These are phyloP conservation scores for Dascyllus trimaculatus DNA, from an alignment of 2,113 vertebrate genomes.

Conservation along the genomic window DNA sequence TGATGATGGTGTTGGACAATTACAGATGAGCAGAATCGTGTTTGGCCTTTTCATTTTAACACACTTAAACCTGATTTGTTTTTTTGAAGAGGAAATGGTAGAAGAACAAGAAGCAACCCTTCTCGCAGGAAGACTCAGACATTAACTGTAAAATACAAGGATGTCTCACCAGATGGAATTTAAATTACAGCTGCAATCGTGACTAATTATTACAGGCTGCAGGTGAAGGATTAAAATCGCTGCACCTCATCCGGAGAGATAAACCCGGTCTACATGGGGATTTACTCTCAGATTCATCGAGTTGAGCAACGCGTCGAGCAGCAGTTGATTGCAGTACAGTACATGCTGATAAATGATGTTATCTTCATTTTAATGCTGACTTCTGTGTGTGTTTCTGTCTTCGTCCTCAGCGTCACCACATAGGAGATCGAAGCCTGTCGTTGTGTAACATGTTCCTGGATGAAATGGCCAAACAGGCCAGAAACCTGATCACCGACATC, in stretches of 20 bases:
- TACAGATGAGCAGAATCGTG: no score
- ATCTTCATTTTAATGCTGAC: background rate
- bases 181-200: background rate
- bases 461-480: constrained; percentile 98
- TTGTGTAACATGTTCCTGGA: constrained; percentile 99
- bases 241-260: background rate
- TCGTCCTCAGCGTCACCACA: constrained; percentile 92
- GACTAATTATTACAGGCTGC: background rate
- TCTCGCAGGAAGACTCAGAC: no score
- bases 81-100: no score
- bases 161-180: background rate
- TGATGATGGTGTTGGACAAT: no score
- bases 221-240: background rate
- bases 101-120: no score
- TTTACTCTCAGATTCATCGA: background rate
- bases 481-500: constrained; percentile 99
- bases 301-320: background rate
- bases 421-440: constrained; percentile 97
- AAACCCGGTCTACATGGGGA: background rate
- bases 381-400: background rate
- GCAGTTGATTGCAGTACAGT: background rate
- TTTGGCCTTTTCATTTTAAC: no score
- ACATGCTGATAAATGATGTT: background rate
- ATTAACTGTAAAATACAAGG: background rate
- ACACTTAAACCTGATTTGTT: no score